Base-by-base conservation (phyloP, 2,797 vertebrate species). In the Gambelia wislizenii region DNA sequence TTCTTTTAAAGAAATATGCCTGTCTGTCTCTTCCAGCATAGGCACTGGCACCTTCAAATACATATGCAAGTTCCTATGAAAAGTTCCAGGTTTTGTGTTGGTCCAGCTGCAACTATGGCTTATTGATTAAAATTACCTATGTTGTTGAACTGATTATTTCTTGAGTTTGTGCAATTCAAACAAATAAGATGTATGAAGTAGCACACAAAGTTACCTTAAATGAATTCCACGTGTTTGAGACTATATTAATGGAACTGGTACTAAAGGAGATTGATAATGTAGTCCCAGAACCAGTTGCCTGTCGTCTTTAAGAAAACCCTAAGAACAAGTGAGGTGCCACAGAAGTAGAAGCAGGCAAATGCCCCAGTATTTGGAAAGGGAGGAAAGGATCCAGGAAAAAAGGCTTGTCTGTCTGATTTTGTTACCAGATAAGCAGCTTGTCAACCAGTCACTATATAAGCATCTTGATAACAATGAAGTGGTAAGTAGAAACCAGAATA, bases 21-120 rank as follows among this genome's bases (percentile, higher is more conserved):
- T 97, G 96, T 96, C 96, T 88, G 59, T 82, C 44, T 67, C 36
- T 96, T 94, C 90, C 96, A 97, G 95, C 88, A 93, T 89, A 86
- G 91, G 90, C 95, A 94, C 96, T 94, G 95, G 80, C 89, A 94
- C 91, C 92, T 95, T 85, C 33, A 94, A 82, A 54, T 93, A 6
- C n/a, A 52, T 30, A 83, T 80, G 91, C 92, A 86, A 86, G 77
- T 61, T 82, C 79, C 69, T 91, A 93, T 93, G 83, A 92, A 93
- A 93, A 20, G 90, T 93, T 95, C 76, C 78, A 87, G 82, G 67
- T 87, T 87, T 83, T 42, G 20, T 10, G 84, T 72, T 67, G 30
- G 78, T 89, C 84, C 85, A 84, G 85, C 49, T 52, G 85, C 90
- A 80, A 76, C 42, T 52, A 84, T 88, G 92, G 85, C 72, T n/a